phyloP scores from a whole-genome alignment of 2,888 invertebrate genomes.

The Dendrolimus houi region DNA sequence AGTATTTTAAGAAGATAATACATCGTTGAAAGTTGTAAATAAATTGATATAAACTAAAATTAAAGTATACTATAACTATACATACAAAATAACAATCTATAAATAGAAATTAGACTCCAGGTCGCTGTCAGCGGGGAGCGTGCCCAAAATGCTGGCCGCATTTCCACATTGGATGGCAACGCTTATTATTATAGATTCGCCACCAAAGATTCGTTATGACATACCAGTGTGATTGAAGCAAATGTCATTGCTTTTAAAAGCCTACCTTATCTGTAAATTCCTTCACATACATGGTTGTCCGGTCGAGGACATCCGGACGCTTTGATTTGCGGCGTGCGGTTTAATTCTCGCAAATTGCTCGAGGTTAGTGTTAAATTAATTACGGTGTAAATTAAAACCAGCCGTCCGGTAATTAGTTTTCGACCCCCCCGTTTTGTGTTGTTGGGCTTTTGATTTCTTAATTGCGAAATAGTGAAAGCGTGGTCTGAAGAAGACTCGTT shows the following conservation, averaged over 20 bases:
- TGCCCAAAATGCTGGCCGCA: too few species aligned
- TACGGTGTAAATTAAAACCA: background rate
- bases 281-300: background rate
- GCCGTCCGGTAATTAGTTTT: background rate
- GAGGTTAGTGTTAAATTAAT: background rate
- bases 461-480: background rate
- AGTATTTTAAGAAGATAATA: too few species aligned
- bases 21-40: too few species aligned
- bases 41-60: too few species aligned
- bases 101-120: too few species aligned
- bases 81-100: too few species aligned
- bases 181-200: too few species aligned
- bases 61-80: too few species aligned
- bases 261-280: background rate
- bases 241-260: background rate
- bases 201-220: background rate
- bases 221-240: background rate
- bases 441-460: background rate
- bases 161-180: too few species aligned
- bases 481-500: background rate
- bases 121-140: too few species aligned
- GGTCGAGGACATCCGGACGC: background rate
- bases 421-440: background rate
- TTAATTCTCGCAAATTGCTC: background rate
- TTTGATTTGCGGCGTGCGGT: background rate